Evolutionary conservation across 2,888 invertebrate genomes (phyloP), one percentile per base, ranked within the genome.

Genomic region (Molorchus minor): DNA sequence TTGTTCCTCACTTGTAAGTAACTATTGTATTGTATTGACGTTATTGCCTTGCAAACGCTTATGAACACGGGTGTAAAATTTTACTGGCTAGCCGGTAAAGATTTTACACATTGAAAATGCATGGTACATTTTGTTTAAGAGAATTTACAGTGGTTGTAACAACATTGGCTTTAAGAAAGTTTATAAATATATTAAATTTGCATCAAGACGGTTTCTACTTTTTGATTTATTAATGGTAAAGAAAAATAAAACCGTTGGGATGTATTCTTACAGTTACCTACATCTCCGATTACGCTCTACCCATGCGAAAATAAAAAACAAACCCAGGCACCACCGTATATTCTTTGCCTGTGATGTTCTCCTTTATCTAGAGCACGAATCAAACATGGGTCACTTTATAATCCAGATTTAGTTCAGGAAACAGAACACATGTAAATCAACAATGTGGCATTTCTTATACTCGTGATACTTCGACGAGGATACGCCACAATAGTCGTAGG

Each of bases 391-490:
- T 72, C 72, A 70, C 64, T 69, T 60, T 61, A 62, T 69, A 65
- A 63, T 73, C 73, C 68, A 46, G 51, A 61, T 49, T 64, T 58
- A 33, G 62, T 67, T 64, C 71, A 67, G 75, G 74, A 73, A 74
- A 75, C 61, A 60, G 59, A 61, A 71, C 62, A 69, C 68, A 59
- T 67, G 64, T 62, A 65, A 71, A 71, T 71, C 70, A 71, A 74
- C 72, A 73, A 74, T 74, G 73, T 71, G 72, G 70, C 69, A 66
- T 71, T 73, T 72, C 74, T 74, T 72, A 63, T 65, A 56, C 74
- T 74, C 71, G 62, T 65, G 55, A 43, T 55, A 51, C 41, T 29
- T 52, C 52, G 41, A 41, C 41, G 52, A 41, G 52, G 41, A 52
- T 41, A 10, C 41, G 36, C 60, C 49, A 56, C 51, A 55, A 61